phyloP scores from a whole-genome alignment of 2,113 vertebrate species.

The Eulemur rufifrons region DNA sequence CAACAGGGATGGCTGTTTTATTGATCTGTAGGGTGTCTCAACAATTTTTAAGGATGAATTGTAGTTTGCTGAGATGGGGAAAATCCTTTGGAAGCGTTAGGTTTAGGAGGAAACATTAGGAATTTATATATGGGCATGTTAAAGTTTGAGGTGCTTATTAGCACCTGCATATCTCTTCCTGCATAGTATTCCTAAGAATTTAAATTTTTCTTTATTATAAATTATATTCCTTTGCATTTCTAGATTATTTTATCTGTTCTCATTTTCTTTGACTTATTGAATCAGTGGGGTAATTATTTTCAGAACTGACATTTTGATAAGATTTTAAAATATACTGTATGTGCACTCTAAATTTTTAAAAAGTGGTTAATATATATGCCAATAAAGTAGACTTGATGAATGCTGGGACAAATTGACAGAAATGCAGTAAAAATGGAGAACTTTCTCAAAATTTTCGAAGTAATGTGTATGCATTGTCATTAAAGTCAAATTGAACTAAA shows the following conservation, averaged over 20 bases:
- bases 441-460: neutral
- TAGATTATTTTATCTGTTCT: neutral
- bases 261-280: neutral
- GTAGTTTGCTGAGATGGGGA: neutral
- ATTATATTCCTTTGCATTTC: neutral
- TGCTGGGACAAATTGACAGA: neutral
- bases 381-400: neutral
- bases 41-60: neutral
- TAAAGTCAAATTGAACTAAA: neutral
- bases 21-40: neutral
- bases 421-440: neutral
- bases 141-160: neutral
- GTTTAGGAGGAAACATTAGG: neutral
- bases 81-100: neutral
- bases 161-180: neutral
- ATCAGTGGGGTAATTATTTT: neutral
- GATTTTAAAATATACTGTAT: neutral
- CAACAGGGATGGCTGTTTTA: neutral
- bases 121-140: neutral
- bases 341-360: neutral
- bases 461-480: neutral
- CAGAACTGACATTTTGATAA: neutral
- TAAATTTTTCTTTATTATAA: neutral
- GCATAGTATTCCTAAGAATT: neutral
- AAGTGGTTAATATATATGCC: neutral